Base-by-base conservation (phyloP, 2,797 vertebrate genomes). In the Malacoraja senta region DNA sequence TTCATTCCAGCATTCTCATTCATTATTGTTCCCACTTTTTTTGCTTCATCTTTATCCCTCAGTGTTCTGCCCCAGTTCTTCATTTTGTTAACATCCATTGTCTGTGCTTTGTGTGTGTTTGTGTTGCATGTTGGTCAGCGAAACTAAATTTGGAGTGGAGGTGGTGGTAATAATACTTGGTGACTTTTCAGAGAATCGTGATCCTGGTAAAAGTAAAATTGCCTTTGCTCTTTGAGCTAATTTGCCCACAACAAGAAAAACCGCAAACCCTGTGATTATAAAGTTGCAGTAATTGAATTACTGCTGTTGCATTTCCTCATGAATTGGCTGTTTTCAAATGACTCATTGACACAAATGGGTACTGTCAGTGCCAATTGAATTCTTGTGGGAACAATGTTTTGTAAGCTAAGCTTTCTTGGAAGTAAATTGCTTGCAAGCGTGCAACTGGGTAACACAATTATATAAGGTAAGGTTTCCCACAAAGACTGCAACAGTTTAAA, bases 361-460 rank as follows among this genome's bases (percentile, higher is more conserved):
- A 68, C 38, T 35, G 38, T 44, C 35, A n/a, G 10, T 91, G 26
- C n/a, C 88, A 68, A 68, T 7, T 26, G n/a, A 24, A 72, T 72
- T 72, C n/a, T 91, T 91, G 65, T 44, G 88, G 88, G 65, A 74
- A 91, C 35, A 35, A 13, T 91, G 88, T 91, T 72, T 13, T 71
- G 88, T 19, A 38, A 38, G 88, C 65, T 72, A 91, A 91, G 61
- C 15, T n/a, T 88, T 88, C 32, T 32, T 32, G 44, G 35, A 79
- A 88, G 63, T 19, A 88, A 19, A 63, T 35, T 88, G 61, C 29
- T 3, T 19, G 29, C 61, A 88, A 53, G 15, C 21, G 13, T 88
- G 84, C 29, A 26, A 63, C 35, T 65, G n/a, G 32, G n/a, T 63
- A 32, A 61, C 53, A 13, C 12, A 84, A 84, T 84, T 29, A 61